Evolutionary conservation across 1,140 invertebrate genomes (phyloP).

Genomic region (Zaprionus nigranus): DNA sequence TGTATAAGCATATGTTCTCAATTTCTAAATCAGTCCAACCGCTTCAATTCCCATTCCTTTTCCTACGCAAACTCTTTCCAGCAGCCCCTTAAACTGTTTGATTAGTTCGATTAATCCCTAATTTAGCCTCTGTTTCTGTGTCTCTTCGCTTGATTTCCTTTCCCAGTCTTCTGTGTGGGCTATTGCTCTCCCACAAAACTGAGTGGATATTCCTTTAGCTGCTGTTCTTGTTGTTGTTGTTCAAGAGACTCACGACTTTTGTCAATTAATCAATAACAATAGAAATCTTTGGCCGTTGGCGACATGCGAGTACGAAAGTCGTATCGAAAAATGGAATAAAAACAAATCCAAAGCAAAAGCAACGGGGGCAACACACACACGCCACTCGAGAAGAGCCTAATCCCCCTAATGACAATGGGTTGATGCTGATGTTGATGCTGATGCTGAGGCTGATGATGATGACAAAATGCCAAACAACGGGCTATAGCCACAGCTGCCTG

Average conservation of each 20-base stretch:
- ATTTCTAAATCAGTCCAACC: neutral
- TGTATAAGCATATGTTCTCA: neutral
- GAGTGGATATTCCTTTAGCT: neutral
- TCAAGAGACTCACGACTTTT: constrained; percentile 50
- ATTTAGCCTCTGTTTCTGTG: neutral
- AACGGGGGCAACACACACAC: constrained; percentile 30
- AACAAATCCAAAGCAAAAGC: constrained; percentile 16
- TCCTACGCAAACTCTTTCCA: neutral
- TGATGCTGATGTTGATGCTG: constrained; percentile 58
- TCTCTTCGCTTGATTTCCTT: neutral
- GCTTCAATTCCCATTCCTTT: neutral
- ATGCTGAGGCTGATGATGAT: constrained; percentile 70
- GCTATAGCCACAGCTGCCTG: constrained; percentile 52
- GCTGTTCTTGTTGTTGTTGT: constrained; percentile 18
- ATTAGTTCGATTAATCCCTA: constrained; percentile 6
- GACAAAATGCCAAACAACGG: constrained; percentile 70
- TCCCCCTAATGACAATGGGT: constrained; percentile 61
- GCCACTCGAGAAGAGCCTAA: constrained; percentile 47
- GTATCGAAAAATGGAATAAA: neutral
- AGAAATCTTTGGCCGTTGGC: constrained; percentile 50
- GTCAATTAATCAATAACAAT: constrained; percentile 60
- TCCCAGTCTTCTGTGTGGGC: constrained; percentile 11
- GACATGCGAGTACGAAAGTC: constrained; percentile 21
- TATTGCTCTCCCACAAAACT: neutral
- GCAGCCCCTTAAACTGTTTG: neutral